These are phyloP conservation scores for Cinclus mexicanus DNA, from an alignment of 2,113 vertebrate species.

Conservation along the genomic window DNA sequence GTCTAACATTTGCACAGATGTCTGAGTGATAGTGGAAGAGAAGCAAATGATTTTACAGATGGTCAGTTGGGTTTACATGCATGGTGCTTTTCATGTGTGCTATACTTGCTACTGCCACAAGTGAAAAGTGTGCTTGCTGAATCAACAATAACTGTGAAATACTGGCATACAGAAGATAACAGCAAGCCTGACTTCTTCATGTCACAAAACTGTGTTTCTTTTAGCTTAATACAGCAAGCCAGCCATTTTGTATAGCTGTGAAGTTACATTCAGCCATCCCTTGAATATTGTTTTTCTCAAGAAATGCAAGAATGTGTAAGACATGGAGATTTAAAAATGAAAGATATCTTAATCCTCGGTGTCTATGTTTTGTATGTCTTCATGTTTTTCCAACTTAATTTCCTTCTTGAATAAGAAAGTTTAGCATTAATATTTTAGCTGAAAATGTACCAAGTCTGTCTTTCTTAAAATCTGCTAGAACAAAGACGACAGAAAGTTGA, in stretches of 20 bases:
- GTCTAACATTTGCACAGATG: not conserved
- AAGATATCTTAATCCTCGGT: not conserved
- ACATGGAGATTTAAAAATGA: not conserved
- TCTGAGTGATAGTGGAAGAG: not conserved
- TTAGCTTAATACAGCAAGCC: not conserved
- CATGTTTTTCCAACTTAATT: not conserved
- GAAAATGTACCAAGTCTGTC: not conserved
- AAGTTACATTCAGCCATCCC: not conserved
- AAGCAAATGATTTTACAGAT: not conserved
- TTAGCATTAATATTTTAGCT: not conserved
- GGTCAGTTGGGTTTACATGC: not conserved
- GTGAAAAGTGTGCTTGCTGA: not conserved
- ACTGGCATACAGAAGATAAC: not conserved
- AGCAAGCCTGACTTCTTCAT: not conserved
- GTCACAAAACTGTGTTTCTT: not conserved
- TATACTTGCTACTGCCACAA: not conserved
- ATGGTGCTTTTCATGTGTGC: not conserved
- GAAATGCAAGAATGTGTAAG: not conserved
- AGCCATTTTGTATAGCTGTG: not conserved
- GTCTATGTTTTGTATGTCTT: not conserved
- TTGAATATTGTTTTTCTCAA: not conserved
- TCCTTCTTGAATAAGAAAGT: not conserved
- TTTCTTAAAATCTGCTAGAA: constrained; percentile 45
- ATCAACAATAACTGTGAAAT: not conserved
- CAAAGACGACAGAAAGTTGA: constrained; percentile 72